phyloP scores from a whole-genome alignment of 2,888 invertebrate genomes.

The Caenorhabditis sulstoni region DNA sequence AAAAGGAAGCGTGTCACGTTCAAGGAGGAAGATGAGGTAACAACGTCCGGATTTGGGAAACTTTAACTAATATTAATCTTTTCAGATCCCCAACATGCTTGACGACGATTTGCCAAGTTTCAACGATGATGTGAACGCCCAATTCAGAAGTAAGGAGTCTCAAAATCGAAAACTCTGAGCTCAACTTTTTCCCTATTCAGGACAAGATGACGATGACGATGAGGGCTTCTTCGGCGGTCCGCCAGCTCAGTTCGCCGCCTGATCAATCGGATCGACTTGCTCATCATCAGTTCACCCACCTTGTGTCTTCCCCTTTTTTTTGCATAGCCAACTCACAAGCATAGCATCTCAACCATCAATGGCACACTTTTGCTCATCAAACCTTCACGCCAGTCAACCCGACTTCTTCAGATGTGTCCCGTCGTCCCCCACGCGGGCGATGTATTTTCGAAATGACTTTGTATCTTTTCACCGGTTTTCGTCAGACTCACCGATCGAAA shows the following conservation, averaged over 20 bases:
- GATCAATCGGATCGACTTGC: too few species aligned
- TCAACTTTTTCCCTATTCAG: conserved; percentile 14
- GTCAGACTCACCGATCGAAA: too few species aligned
- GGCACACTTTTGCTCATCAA: too few species aligned
- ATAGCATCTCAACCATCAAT: too few species aligned
- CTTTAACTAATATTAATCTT: background rate
- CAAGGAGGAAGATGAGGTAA: conserved; percentile 35
- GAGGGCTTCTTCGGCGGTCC: conserved; percentile 39
- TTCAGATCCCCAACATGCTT: conserved; percentile 1
- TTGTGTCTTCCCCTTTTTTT: background rate
- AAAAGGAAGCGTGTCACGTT: conserved; percentile 45
- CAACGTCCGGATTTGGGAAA: background rate
- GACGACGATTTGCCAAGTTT: background rate
- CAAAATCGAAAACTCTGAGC: background rate
- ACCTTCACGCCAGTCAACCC: too few species aligned
- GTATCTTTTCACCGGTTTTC: too few species aligned
- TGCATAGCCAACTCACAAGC: background rate
- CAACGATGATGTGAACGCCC: background rate
- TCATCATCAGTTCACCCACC: background rate
- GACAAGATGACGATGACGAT: conserved; percentile 41
- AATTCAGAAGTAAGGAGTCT: conserved; percentile 4
- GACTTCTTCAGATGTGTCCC: too few species aligned
- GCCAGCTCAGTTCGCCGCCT: background rate
- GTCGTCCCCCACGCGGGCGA: too few species aligned
- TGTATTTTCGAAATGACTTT: too few species aligned